These are phyloP conservation scores for Hydra vulgaris DNA, from an alignment of 30 jellyfish, hydroid and myxozoan genomes.

Conservation along the genomic window DNA sequence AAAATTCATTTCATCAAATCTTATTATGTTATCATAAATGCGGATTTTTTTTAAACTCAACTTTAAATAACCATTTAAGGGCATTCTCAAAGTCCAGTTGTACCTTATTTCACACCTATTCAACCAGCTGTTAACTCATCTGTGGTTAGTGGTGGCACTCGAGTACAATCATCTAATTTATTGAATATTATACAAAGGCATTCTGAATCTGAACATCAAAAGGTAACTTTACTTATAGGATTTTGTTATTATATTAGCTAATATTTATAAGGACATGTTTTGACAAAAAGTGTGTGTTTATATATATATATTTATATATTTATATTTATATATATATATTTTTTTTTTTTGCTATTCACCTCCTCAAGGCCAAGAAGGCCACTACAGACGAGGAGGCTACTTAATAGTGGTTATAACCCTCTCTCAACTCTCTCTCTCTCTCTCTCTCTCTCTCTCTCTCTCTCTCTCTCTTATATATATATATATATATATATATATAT, in stretches of 20 bases:
- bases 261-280: background rate
- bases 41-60: too few species aligned
- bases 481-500: too few species aligned
- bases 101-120: slow-evolving; percentile 72
- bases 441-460: too few species aligned
- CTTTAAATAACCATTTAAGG: background rate
- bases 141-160: slow-evolving; percentile 24
- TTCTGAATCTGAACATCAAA: background rate
- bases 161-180: slow-evolving; percentile 45
- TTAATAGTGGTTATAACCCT: too few species aligned
- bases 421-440: too few species aligned
- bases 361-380: too few species aligned
- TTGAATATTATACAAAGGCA: slow-evolving; percentile 16
- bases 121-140: slow-evolving; percentile 68
- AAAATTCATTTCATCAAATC: too few species aligned
- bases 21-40: too few species aligned
- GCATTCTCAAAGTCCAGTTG: background rate
- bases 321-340: background rate
- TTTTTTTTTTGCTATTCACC: background rate
- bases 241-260: background rate
- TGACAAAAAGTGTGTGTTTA: background rate
- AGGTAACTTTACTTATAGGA: background rate
- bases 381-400: too few species aligned
- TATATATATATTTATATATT: background rate
- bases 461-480: too few species aligned